A percentile compares a stretch with the other conserved stretches of the same genome.
Conservation (phyloP, 2,888 invertebrate species). For the Abrostola triplasia region DNA sequence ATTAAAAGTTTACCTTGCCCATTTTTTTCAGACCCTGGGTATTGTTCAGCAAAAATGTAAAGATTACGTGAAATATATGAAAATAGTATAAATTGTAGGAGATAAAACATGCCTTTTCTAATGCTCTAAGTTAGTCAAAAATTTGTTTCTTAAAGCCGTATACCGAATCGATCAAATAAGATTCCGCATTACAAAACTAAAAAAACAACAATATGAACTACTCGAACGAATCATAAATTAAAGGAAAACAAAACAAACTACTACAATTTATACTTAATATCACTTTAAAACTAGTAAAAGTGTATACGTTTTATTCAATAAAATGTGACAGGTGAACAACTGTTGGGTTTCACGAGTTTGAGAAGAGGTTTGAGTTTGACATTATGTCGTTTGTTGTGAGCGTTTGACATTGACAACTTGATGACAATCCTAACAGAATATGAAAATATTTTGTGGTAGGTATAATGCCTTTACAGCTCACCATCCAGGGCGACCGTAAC, state of each 20-base stretch:
- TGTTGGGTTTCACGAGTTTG: not conserved
- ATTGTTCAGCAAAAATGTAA: slow-evolving; percentile 60
- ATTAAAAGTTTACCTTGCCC: slow-evolving; percentile 65
- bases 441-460: no score
- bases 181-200: not conserved
- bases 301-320: not conserved
- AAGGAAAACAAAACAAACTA: not conserved
- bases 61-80: slow-evolving; percentile 56
- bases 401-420: no score
- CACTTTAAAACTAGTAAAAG: not conserved
- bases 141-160: slow-evolving; percentile 6
- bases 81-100: slow-evolving; percentile 63
- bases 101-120: slow-evolving; percentile 72
- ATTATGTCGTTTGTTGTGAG: not conserved
- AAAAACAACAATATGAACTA: not conserved
- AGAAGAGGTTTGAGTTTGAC: not conserved
- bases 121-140: slow-evolving; percentile 5
- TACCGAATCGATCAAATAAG: slow-evolving; percentile 2
- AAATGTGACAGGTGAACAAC: not conserved
- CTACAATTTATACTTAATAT: slow-evolving; percentile 1
- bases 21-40: slow-evolving; percentile 59
- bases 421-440: no score
- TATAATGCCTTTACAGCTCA: no score
- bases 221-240: not conserved
- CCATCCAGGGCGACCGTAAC: no score